Conservation (phyloP, 2,113 vertebrate species). For the Zosterops borbonicus region DNA sequence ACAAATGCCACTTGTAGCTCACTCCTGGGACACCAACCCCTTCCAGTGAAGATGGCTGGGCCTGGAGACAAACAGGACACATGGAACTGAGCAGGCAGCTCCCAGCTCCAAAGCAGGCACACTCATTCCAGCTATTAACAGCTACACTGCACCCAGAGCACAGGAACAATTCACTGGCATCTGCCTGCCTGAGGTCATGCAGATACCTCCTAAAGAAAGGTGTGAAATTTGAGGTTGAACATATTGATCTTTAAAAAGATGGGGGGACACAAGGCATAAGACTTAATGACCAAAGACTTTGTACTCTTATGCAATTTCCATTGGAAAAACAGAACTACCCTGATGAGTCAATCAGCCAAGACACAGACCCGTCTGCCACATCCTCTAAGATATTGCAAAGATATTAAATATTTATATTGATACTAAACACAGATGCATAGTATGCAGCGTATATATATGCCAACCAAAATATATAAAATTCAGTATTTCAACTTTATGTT, state of each 20-base stretch:
- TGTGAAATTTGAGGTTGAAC: neutral
- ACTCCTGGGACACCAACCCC: neutral
- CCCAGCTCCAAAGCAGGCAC: neutral
- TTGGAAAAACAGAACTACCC: neutral
- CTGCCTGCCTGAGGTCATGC: neutral
- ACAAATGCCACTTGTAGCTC: neutral
- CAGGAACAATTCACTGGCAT: neutral
- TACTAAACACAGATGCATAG: neutral
- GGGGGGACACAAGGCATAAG: neutral
- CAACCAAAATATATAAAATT: neutral
- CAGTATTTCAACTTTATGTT: neutral
- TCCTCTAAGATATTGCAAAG: neutral
- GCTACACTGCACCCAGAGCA: neutral
- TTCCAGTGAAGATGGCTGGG: neutral
- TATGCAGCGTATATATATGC: neutral
- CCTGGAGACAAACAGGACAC: neutral
- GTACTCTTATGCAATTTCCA: neutral
- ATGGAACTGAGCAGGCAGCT: neutral
- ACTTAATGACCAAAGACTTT: neutral
- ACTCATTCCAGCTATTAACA: neutral
- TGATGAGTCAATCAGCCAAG: neutral
- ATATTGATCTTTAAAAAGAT: neutral
- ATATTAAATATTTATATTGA: neutral
- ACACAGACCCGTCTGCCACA: neutral
- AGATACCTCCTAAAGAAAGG: neutral